phyloP scores from a whole-genome alignment of 1,140 invertebrate species.

The Caenorhabditis elegans region DNA sequence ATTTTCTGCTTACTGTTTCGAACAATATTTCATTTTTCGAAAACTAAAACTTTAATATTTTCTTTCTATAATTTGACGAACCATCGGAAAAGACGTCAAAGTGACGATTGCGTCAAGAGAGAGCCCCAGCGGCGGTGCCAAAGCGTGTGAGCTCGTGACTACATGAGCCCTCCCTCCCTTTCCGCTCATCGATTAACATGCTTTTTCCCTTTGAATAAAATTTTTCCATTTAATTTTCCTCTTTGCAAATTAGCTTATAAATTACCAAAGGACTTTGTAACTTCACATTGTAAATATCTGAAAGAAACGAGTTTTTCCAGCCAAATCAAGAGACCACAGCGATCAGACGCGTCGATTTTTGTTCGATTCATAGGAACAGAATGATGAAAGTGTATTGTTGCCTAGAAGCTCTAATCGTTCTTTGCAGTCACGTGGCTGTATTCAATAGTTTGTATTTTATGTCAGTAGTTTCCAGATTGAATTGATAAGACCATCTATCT shows the following conservation, averaged over 20 bases:
- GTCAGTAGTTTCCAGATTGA: no score
- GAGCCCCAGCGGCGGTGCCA: background rate
- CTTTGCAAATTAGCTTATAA: no score
- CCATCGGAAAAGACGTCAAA: background rate
- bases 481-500: background rate
- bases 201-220: background rate
- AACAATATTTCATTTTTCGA: no score
- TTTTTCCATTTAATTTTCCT: no score
- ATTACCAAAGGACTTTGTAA: no score
- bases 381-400: background rate
- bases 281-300: no score
- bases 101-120: background rate
- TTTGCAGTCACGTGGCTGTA: slow-evolving; percentile 10
- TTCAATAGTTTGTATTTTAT: slow-evolving; percentile 2
- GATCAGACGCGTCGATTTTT: background rate
- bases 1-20: no score
- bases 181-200: background rate
- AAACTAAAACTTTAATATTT: no score
- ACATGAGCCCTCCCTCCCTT: background rate
- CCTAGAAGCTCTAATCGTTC: background rate
- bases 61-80: no score
- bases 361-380: background rate
- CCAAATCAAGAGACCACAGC: background rate
- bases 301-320: no score
- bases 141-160: slow-evolving; percentile 11